Evolutionary conservation across 2,113 vertebrate genomes (phyloP).

Genomic region (Micromys minutus): DNA sequence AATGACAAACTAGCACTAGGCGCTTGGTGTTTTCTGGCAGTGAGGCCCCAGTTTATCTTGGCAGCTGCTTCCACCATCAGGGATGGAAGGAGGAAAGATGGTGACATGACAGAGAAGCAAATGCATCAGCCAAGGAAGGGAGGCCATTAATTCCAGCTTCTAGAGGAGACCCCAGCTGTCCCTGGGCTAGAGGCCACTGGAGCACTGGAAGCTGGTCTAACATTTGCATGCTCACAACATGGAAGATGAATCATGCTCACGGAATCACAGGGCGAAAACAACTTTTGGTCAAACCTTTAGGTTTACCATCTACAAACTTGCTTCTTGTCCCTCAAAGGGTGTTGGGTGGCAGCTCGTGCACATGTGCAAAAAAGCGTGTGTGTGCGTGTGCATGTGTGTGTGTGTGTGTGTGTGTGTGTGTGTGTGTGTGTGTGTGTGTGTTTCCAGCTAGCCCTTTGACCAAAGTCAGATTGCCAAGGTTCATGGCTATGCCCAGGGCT

Average conservation of each 20-base stretch:
- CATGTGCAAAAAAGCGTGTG: no score
- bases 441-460: not conserved
- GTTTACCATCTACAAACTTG: not conserved
- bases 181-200: not conserved
- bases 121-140: not conserved
- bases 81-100: not conserved
- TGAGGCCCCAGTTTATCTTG: slow-evolving; percentile 65
- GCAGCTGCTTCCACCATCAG: slow-evolving; percentile 39
- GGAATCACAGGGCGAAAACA: not conserved
- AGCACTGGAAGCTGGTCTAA: not conserved
- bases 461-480: not conserved
- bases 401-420: no score
- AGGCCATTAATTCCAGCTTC: slow-evolving; percentile 46
- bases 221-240: accelerated
- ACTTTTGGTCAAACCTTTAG: not conserved
- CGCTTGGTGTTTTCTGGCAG: slow-evolving; percentile 43
- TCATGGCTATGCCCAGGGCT: not conserved
- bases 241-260: not conserved
- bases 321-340: not conserved
- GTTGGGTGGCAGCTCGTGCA: no score
- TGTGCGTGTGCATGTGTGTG: no score
- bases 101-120: slow-evolving; percentile 35
- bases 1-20: not conserved
- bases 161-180: slow-evolving; percentile 62
- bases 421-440: not conserved